Conservation (phyloP, 2,888 invertebrate genomes). For the Hydrotaea cyrtoneurina region DNA sequence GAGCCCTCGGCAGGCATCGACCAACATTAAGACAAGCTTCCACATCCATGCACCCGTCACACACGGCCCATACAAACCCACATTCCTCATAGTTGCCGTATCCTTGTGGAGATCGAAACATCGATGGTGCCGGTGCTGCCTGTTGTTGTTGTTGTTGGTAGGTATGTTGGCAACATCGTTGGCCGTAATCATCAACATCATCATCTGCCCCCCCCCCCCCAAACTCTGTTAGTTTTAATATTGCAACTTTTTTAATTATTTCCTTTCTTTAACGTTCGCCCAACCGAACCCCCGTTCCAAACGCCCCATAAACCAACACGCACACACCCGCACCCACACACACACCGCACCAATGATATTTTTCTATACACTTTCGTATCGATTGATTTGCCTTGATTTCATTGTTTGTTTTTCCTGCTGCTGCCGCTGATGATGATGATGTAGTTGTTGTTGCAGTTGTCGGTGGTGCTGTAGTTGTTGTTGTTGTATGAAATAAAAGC, state of each 20-base stretch:
- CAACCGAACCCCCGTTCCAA: not conserved
- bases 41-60: conserved; percentile 8
- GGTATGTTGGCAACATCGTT: conserved; percentile 17
- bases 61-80: not conserved
- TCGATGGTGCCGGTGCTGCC: conserved; percentile 13
- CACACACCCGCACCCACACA: not conserved
- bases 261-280: conserved; percentile 69
- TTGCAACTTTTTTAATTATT: conserved; percentile 80
- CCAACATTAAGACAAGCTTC: conserved; percentile 53
- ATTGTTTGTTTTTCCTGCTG: conserved; percentile 40
- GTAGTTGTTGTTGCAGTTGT: conserved; percentile 15
- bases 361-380: conserved; percentile 51
- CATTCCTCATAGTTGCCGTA: not conserved
- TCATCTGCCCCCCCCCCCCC: too few relatives aligned
- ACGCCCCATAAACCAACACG: not conserved
- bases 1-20: conserved; percentile 58
- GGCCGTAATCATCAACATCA: conserved; percentile 58
- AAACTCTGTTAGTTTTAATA: conserved; percentile 74
- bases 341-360: conserved; percentile 17
- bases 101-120: not conserved
- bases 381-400: conserved; percentile 65
- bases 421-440: too few relatives aligned
- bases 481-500: conserved; percentile 50
- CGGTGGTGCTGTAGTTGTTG: conserved; percentile 10
- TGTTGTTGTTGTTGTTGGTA: not conserved